Evolutionary conservation across 2,113 vertebrate species (phyloP).

Genomic region (Dolichallabes microphthalmus): DNA sequence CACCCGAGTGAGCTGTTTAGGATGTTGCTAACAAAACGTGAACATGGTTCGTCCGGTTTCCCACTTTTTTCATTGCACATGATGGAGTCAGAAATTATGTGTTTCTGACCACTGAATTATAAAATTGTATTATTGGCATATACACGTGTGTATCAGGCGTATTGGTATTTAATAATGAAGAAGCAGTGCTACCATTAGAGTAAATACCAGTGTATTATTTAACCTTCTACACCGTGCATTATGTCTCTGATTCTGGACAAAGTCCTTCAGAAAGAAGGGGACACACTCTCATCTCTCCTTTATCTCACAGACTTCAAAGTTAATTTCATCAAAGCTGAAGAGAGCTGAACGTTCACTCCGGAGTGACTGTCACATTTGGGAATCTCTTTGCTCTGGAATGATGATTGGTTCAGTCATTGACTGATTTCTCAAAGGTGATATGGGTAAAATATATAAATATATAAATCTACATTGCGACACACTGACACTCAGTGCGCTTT

Average conservation of each 20-base stretch:
- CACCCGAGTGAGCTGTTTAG: too few relatives aligned
- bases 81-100: too few relatives aligned
- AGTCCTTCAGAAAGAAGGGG: neutral
- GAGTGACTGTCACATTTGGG: conserved; percentile 31
- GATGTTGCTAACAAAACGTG: too few relatives aligned
- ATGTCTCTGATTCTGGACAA: neutral
- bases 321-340: conserved; percentile 13
- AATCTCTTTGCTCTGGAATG: conserved; percentile 48
- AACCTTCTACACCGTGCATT: too few relatives aligned
- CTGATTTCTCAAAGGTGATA: conserved; percentile 51
- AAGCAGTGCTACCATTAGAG: neutral
- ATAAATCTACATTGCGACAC: conserved; percentile 24
- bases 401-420: conserved; percentile 50
- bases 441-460: conserved; percentile 27
- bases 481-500: conserved; percentile 39
- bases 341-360: conserved; percentile 1
- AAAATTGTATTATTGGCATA: too few relatives aligned
- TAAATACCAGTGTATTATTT: neutral
- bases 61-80: too few relatives aligned
- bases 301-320: conserved; percentile 13
- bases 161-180: neutral
- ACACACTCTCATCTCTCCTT: neutral
- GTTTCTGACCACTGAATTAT: too few relatives aligned
- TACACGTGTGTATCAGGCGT: neutral
- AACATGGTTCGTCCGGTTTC: too few relatives aligned